phyloP scores from a whole-genome alignment of 2,113 vertebrate genomes.

The Aegithalos caudatus region DNA sequence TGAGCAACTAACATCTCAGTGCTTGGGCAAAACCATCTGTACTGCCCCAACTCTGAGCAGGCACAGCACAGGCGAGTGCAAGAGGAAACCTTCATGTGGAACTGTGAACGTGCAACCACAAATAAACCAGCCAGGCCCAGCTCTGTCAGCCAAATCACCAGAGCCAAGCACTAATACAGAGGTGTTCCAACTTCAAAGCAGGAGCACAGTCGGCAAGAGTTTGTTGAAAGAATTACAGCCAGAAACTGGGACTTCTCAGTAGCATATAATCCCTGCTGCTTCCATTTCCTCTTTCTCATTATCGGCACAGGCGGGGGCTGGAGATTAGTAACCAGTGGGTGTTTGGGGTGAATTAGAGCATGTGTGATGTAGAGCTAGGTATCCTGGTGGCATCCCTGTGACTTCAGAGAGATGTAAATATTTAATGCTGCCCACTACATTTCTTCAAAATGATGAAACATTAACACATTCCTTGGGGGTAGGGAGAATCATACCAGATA shows the following conservation, averaged over 20 bases:
- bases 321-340: constrained; percentile 46
- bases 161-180: neutral
- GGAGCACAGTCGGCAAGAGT: neutral
- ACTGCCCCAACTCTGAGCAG: neutral
- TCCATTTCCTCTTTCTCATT: constrained; percentile 64
- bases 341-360: constrained; percentile 48
- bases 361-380: constrained; percentile 35
- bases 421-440: constrained; percentile 15
- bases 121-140: neutral
- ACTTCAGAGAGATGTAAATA: constrained; percentile 16
- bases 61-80: neutral
- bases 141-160: constrained; percentile 6
- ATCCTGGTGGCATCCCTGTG: neutral
- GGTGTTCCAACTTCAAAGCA: constrained; percentile 38
- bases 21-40: neutral
- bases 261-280: constrained; percentile 44
- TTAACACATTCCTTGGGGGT: neutral
- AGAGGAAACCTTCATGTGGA: neutral
- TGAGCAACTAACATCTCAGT: neutral
- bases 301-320: constrained; percentile 38
- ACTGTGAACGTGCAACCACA: neutral
- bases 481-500: neutral
- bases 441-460: constrained; percentile 1
- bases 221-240: constrained; percentile 58
- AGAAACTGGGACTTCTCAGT: constrained; percentile 52